These are phyloP conservation scores for Psix sp. DNA, from an alignment of 1,140 invertebrate genomes.

Conservation along the genomic window DNA sequence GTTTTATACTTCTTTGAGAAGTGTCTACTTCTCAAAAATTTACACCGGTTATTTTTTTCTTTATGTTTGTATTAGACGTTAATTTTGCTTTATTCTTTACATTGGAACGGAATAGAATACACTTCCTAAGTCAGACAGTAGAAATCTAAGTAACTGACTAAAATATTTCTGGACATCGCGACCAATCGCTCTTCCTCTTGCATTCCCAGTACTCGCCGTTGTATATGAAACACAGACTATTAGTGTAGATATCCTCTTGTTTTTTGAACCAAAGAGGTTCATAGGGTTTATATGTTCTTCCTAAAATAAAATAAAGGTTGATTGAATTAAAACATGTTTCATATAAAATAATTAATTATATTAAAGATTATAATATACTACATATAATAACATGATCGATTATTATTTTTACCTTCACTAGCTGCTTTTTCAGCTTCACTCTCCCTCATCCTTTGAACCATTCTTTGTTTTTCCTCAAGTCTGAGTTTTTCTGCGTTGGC, in stretches of 20 bases:
- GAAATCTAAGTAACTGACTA: slow-evolving; percentile 73
- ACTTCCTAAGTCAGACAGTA: slow-evolving; percentile 61
- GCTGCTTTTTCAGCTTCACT: slow-evolving; percentile 87
- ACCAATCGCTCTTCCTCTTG: slow-evolving; percentile 94
- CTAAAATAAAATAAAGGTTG: slow-evolving; percentile 72
- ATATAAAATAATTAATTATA: too few relatives aligned
- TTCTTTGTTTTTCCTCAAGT: slow-evolving; percentile 96
- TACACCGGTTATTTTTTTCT: too few relatives aligned
- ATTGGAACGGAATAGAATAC: slow-evolving; percentile 62
- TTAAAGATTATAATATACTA: neutral
- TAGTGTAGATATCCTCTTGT: slow-evolving; percentile 86
- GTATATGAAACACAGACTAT: slow-evolving; percentile 89
- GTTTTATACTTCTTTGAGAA: slow-evolving; percentile 30
- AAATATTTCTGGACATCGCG: slow-evolving; percentile 95
- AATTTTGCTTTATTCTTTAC: slow-evolving; percentile 34
- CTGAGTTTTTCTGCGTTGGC: slow-evolving; percentile 94
- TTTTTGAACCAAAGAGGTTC: slow-evolving; percentile 95
- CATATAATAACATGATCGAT: neutral
- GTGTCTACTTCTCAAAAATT: too few relatives aligned
- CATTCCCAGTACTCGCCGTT: slow-evolving; percentile 95
- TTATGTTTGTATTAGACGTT: too few relatives aligned
- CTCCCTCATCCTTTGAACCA: slow-evolving; percentile 84
- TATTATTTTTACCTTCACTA: slow-evolving; percentile 78
- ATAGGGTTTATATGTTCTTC: slow-evolving; percentile 85
- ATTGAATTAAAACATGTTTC: too few relatives aligned